Evolutionary conservation across 2,797 vertebrate genomes (phyloP).

Genomic region (Poecilia wingei): DNA sequence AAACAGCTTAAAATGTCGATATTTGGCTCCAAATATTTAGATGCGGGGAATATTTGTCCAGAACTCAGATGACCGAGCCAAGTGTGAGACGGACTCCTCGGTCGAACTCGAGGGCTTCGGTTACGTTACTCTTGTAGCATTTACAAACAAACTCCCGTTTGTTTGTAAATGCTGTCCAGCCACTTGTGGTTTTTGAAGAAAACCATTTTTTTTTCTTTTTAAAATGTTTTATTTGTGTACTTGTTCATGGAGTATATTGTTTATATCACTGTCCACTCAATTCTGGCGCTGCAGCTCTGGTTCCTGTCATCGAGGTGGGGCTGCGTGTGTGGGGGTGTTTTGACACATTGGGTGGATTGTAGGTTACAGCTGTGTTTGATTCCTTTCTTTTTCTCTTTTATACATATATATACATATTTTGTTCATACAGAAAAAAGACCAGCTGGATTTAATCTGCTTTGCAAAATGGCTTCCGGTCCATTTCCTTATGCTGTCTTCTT

Average conservation of each 20-base stretch:
- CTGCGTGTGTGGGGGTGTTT: conserved; percentile 7
- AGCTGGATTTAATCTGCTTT: conserved; percentile 36
- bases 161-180: conserved; percentile 15
- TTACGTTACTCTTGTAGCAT: not conserved
- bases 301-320: conserved; percentile 58
- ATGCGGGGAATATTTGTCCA: not conserved
- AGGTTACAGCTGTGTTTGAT: conserved; percentile 60
- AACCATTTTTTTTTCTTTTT: not conserved
- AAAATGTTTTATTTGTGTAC: not conserved
- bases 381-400: not conserved
- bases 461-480: conserved; percentile 26
- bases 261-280: conserved; percentile 34
- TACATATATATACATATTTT: not conserved
- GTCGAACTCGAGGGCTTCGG: not conserved
- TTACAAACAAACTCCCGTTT: no score
- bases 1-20: not conserved
- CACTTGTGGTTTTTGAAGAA: not conserved
- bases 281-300: conserved; percentile 38
- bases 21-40: not conserved
- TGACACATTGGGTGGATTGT: conserved; percentile 53
- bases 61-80: not conserved
- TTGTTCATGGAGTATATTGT: conserved; percentile 24
- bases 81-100: conserved; percentile 15
- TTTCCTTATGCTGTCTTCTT: not conserved
- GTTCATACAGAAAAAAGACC: conserved; percentile 10